Conservation (phyloP, 1,140 invertebrate genomes). For the Calycopis cecrops region DNA sequence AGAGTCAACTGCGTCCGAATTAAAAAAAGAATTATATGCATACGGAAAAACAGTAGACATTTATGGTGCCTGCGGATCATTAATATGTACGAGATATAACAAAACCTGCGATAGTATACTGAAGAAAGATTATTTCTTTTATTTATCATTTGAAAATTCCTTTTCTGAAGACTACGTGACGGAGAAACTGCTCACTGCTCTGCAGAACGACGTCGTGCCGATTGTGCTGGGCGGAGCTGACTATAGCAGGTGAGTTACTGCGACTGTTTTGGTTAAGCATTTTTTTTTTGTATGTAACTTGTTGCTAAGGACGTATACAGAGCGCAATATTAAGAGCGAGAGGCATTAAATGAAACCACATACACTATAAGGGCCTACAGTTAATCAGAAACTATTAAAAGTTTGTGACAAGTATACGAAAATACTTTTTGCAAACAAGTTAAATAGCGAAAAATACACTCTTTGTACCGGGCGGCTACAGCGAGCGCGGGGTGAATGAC, state of each 20-base stretch:
- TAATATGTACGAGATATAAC: slow-evolving; percentile 45
- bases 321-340: too few relatives aligned
- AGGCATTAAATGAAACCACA: too few relatives aligned
- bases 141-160: slow-evolving; percentile 83
- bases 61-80: slow-evolving; percentile 79
- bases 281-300: too few relatives aligned
- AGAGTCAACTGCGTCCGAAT: slow-evolving; percentile 74
- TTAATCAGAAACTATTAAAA: too few relatives aligned
- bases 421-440: too few relatives aligned
- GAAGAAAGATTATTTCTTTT: slow-evolving; percentile 78
- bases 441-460: too few relatives aligned
- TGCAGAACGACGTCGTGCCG: slow-evolving; percentile 70
- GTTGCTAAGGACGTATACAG: too few relatives aligned
- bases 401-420: too few relatives aligned
- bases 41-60: slow-evolving; percentile 76
- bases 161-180: slow-evolving; percentile 79
- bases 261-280: neutral
- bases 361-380: too few relatives aligned
- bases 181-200: slow-evolving; percentile 77
- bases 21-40: slow-evolving; percentile 73
- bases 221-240: slow-evolving; percentile 72
- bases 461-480: too few relatives aligned
- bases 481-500: too few relatives aligned
- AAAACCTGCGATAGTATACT: slow-evolving; percentile 49
- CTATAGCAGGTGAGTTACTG: slow-evolving; percentile 41